A percentile compares a stretch with the other conserved stretches of the same genome.
These are phyloP conservation scores for Pollimyrus isidori DNA, from an alignment of 2,113 vertebrate species.

Conservation along the genomic window DNA sequence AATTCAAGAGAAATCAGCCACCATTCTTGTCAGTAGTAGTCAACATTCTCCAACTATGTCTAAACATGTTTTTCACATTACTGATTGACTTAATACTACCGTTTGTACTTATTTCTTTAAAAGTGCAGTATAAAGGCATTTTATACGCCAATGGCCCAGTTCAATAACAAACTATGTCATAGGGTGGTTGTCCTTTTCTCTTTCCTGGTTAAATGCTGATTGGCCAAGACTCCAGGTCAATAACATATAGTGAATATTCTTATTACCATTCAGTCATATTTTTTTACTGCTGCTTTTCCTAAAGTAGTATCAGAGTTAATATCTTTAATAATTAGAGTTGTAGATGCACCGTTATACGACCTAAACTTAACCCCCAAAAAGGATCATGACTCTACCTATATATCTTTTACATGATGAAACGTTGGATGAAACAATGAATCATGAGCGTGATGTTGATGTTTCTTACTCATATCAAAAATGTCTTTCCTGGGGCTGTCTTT, in stretches of 20 bases:
- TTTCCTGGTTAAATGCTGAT: background rate
- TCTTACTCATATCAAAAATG: constrained; percentile 97
- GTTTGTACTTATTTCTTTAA: background rate
- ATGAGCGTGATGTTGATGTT: constrained; percentile 9
- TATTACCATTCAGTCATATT: background rate
- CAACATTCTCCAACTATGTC: background rate
- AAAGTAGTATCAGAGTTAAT: background rate
- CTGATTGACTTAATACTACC: background rate
- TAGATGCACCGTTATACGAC: constrained; percentile 22
- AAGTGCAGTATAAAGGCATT: background rate
- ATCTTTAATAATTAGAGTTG: constrained; percentile 4
- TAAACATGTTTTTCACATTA: background rate
- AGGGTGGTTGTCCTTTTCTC: background rate
- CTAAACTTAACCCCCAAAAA: constrained; percentile 20
- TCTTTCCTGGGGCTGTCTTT: constrained; percentile 79
- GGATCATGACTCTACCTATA: background rate
- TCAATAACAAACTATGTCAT: background rate
- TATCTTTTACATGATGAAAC: constrained; percentile 34
- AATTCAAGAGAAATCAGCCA: background rate
- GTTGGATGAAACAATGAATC: background rate
- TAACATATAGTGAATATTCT: background rate
- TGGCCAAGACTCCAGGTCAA: background rate
- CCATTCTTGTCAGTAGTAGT: background rate
- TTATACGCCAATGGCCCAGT: background rate
- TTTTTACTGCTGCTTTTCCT: background rate